These are phyloP conservation scores for Maconellicoccus hirsutus DNA, from an alignment of 1,140 invertebrate genomes.

Conservation along the genomic window DNA sequence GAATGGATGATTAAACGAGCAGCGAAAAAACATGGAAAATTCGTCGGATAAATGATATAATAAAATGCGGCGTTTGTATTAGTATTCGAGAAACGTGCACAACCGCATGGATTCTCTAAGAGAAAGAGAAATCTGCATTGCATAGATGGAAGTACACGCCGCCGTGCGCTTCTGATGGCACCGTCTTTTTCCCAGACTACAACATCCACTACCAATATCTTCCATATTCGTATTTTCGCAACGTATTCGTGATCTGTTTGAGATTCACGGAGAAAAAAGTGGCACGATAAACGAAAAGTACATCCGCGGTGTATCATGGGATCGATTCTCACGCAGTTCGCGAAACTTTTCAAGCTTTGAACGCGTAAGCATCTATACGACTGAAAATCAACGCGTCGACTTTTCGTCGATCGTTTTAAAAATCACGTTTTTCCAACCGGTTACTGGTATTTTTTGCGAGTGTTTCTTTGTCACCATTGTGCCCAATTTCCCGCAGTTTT, in stretches of 20 bases:
- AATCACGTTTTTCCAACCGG: not conserved
- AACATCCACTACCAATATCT: not conserved
- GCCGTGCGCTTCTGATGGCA: not conserved
- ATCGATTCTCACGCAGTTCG: not conserved
- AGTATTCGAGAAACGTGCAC: not conserved
- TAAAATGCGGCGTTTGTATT: not conserved
- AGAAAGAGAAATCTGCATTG: not conserved
- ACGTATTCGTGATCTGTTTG: not conserved
- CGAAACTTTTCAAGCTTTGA: not conserved
- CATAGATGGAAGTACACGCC: conserved; percentile 2
- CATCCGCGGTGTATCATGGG: not conserved
- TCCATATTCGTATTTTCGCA: not conserved
- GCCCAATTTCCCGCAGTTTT: too few species aligned
- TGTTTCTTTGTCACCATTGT: too few species aligned
- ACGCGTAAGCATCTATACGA: not conserved
- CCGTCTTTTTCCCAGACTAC: not conserved
- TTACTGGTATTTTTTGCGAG: not conserved
- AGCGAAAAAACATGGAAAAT: not conserved
- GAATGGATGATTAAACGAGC: too few species aligned
- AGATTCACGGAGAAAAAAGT: not conserved
- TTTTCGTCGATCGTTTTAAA: not conserved
- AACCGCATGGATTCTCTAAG: not conserved
- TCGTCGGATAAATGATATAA: not conserved
- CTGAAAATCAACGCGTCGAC: not conserved
- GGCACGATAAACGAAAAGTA: conserved; percentile 7